Evolutionary conservation across 2,888 invertebrate genomes (phyloP), one percentile per base, ranked within the genome.

Genomic region (Rotaria sp.): DNA sequence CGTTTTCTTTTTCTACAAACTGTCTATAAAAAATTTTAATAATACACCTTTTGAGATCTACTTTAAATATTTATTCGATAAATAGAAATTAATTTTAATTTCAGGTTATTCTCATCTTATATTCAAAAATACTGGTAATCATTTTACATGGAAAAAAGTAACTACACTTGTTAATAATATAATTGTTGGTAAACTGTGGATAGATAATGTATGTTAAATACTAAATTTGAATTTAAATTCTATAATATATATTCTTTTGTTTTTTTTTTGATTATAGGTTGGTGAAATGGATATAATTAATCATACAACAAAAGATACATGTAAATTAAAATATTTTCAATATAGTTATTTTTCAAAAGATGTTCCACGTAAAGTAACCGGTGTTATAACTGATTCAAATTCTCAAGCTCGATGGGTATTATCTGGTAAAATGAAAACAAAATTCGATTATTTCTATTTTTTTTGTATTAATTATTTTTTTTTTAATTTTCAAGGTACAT

Each of bases 131-230:
- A 89, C 90, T 38, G 91, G 91, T 18, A 95, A 95, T 91, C 96
- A 96, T 90, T 99, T 96, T 92, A 95, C 96, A 15, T 99, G 98
- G 97, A 94, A 96, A 88, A 99, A 99, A 93, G 93, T 98, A 85
- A 97, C 97, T 41, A 99, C 98, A 45, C 98, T 97, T 11, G 97
- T 99, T 85, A 98, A 99, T 93, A 99, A 99, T 92, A 99, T 99
- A 89, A 98, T 99, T 89, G 97, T 99, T 87, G 99, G 99, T 88
- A 96, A 96, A 92, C 93, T 99, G 89, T 99, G 99, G 99, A 96
- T 99, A 87, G 99, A 99, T 93, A 96, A 99, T 92, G 96, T 97
- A 91, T 30, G 97, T 99, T 85, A 98, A 99, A 93, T 99, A n/a
- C n/a, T n/a, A 99, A 52, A 4, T 2, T 52, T 52, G 21, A 2